A percentile compares a stretch with the other conserved stretches of the same genome.
Conservation (phyloP, 1,140 invertebrate genomes). For the Neotoxoptera formosana region DNA sequence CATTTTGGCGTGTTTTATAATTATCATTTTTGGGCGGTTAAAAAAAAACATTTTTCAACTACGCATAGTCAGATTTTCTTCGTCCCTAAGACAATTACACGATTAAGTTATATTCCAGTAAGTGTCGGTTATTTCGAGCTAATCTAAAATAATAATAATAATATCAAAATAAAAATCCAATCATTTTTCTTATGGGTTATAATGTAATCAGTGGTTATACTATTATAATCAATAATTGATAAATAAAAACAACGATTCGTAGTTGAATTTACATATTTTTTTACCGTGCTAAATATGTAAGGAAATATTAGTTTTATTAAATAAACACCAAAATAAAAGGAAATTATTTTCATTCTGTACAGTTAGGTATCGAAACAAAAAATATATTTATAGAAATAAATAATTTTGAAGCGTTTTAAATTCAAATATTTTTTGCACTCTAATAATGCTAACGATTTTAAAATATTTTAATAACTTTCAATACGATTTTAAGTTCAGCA, state of each 20-base stretch:
- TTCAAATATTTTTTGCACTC: neutral
- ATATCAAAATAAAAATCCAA: neutral
- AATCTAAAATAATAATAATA: neutral
- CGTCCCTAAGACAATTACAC: too few relatives aligned
- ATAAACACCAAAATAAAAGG: neutral
- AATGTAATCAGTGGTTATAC: neutral
- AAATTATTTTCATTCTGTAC: neutral
- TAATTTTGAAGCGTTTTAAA: neutral
- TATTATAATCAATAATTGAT: too few relatives aligned
- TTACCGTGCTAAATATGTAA: neutral
- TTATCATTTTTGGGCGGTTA: too few relatives aligned
- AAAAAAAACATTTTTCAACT: too few relatives aligned
- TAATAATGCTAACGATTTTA: neutral
- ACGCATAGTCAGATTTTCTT: too few relatives aligned
- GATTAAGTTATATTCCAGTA: too few relatives aligned
- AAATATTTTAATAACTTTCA: neutral
- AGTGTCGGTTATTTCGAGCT: neutral
- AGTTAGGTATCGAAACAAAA: neutral
- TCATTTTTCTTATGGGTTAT: neutral
- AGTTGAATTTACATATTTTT: neutral
- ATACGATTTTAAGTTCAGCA: neutral
- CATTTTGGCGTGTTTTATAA: too few relatives aligned
- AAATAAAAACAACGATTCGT: neutral
- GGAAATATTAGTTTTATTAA: neutral
- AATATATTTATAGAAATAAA: neutral